Conservation (phyloP, 2,797 vertebrate genomes). For the Aeoliscus strigatus region DNA sequence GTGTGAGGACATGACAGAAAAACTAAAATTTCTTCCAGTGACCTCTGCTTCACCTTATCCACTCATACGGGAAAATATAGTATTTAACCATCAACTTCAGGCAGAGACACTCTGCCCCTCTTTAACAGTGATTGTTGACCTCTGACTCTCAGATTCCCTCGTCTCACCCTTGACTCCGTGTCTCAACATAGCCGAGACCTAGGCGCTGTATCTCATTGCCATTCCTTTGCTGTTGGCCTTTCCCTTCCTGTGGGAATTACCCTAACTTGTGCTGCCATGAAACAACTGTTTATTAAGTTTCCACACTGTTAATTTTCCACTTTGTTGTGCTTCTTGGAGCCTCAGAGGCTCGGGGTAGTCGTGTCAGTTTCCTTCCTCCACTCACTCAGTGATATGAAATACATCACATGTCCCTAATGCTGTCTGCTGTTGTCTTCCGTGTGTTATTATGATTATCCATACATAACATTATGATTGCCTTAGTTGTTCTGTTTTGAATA, state of each 20-base stretch:
- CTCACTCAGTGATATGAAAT: slow-evolving; percentile 47
- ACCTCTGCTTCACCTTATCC: slow-evolving; percentile 44
- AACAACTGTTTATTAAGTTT: slow-evolving; percentile 76
- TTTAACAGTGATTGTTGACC: slow-evolving; percentile 72
- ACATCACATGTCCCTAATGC: slow-evolving; percentile 53
- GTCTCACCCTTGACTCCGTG: slow-evolving; percentile 71
- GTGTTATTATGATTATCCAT: slow-evolving; percentile 60
- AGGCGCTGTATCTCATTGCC: slow-evolving; percentile 39
- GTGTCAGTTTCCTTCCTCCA: slow-evolving; percentile 15
- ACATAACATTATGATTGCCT: slow-evolving; percentile 57
- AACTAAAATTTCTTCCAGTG: slow-evolving; percentile 34
- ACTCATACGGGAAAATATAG: slow-evolving; percentile 39
- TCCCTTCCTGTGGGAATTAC: slow-evolving; percentile 68
- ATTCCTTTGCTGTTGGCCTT: slow-evolving; percentile 61
- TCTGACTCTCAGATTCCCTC: slow-evolving; percentile 65
- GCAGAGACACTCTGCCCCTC: slow-evolving; percentile 37
- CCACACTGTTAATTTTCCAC: slow-evolving; percentile 69
- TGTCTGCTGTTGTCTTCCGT: slow-evolving; percentile 38
- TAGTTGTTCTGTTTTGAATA: too few relatives aligned
- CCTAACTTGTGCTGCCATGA: slow-evolving; percentile 52
- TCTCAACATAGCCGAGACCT: slow-evolving; percentile 46
- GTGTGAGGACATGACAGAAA: slow-evolving; percentile 58
- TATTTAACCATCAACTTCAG: slow-evolving; percentile 42
- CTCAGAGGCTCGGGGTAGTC: slow-evolving; percentile 28
- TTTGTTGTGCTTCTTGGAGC: slow-evolving; percentile 58